Percentiles rank a stretch among this genome's conserved stretches.
Evolutionary conservation across 2,113 vertebrate species (phyloP).

Genomic region (Monopterus albus): DNA sequence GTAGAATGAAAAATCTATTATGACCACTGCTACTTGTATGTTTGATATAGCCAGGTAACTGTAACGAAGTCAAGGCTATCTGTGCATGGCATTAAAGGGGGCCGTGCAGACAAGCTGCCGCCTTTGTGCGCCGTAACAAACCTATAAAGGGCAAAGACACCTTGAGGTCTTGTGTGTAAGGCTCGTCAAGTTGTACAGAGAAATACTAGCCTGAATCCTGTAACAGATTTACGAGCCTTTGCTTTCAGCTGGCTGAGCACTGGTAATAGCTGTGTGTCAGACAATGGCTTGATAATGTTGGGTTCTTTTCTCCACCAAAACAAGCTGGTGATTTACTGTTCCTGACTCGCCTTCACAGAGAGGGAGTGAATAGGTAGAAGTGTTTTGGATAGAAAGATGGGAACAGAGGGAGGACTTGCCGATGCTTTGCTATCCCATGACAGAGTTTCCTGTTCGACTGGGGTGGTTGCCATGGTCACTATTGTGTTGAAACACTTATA

Average conservation of each 20-base stretch:
- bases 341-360: not conserved
- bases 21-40: not conserved
- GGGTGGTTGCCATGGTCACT: conserved; percentile 82
- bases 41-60: not conserved
- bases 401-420: conserved; percentile 40
- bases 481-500: conserved; percentile 73
- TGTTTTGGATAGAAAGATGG: conserved; percentile 22
- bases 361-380: conserved; percentile 30
- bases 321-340: conserved; percentile 62
- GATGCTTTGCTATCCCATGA: conserved; percentile 43
- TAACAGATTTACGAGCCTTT: conserved; percentile 58
- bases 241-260: conserved; percentile 39
- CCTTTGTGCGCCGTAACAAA: not conserved
- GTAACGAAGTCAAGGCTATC: not conserved
- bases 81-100: not conserved
- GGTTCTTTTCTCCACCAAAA: conserved; percentile 40
- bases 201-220: conserved; percentile 38
- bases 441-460: conserved; percentile 75
- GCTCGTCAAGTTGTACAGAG: not conserved
- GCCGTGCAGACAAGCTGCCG: not conserved
- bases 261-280: conserved; percentile 35
- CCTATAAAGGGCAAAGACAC: conserved; percentile 3
- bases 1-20: not conserved
- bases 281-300: conserved; percentile 57
- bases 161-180: not conserved